A percentile compares a stretch with the other conserved stretches of the same genome.
phyloP scores from a whole-genome alignment of 2,888 invertebrate genomes.

The Eubasilissa splendida region DNA sequence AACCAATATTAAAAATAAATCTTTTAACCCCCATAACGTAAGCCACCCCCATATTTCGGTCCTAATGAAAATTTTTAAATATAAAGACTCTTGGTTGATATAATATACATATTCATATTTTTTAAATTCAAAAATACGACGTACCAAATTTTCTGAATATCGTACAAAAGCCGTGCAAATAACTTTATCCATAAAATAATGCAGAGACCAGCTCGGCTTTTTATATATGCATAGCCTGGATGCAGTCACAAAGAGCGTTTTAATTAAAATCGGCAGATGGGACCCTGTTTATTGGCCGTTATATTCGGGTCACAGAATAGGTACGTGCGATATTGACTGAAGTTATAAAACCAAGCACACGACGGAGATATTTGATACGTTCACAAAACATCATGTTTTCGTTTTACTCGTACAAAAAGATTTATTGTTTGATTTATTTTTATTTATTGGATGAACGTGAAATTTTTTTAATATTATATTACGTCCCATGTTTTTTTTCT shows the following conservation, averaged over 20 bases:
- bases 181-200: slow-evolving; percentile 50
- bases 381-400: slow-evolving; percentile 23
- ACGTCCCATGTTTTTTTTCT: too few species aligned
- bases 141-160: not conserved
- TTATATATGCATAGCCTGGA: slow-evolving; percentile 21
- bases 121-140: not conserved
- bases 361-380: too few species aligned
- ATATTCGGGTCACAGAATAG: slow-evolving; percentile 39
- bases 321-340: slow-evolving; percentile 13
- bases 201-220: slow-evolving; percentile 35
- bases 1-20: too few species aligned
- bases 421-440: too few species aligned
- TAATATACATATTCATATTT: too few species aligned
- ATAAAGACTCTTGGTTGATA: too few species aligned
- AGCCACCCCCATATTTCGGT: too few species aligned
- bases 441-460: too few species aligned
- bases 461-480: too few species aligned
- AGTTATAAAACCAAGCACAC: not conserved
- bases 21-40: too few species aligned
- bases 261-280: slow-evolving; percentile 56
- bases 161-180: slow-evolving; percentile 39
- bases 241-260: slow-evolving; percentile 51
- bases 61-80: too few species aligned
- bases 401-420: slow-evolving; percentile 16
- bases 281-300: slow-evolving; percentile 49